A percentile compares a stretch with the other conserved stretches of the same genome.
Conservation (phyloP, 2,888 invertebrate species). For the Zele albiditarsus region DNA sequence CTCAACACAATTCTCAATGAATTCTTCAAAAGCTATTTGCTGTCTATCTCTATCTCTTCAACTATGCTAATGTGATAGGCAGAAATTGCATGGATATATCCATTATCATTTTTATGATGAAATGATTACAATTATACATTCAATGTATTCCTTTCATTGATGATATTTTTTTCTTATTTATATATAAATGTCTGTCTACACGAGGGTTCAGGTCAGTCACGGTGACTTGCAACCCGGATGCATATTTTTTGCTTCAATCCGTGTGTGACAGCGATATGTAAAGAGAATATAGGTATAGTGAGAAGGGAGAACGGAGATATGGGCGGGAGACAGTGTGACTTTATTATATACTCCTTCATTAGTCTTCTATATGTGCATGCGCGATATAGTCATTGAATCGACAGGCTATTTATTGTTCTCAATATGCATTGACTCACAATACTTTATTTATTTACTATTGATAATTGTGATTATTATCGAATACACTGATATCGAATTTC, state of each 20-base stretch:
- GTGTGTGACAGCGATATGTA: constrained; percentile 11
- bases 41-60: no score
- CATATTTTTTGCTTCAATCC: constrained; percentile 31
- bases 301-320: neutral
- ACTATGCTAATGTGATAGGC: no score
- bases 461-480: neutral
- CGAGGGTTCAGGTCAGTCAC: constrained; percentile 5
- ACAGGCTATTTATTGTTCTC: constrained; percentile 10
- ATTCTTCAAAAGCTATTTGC: no score
- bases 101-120: neutral
- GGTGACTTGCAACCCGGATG: constrained; percentile 39
- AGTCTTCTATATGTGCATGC: constrained; percentile 2
- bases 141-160: constrained; percentile 3
- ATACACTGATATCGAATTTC: neutral
- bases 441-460: neutral
- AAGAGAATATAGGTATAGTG: neutral
- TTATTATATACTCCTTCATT: constrained; percentile 38
- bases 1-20: no score
- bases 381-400: neutral
- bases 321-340: constrained; percentile 9
- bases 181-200: neutral
- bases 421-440: constrained; percentile 1
- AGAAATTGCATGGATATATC: no score
- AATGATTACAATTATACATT: neutral
- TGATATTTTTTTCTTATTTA: neutral